phyloP scores from a whole-genome alignment of 2,888 invertebrate genomes.

The Dusona sp. region DNA sequence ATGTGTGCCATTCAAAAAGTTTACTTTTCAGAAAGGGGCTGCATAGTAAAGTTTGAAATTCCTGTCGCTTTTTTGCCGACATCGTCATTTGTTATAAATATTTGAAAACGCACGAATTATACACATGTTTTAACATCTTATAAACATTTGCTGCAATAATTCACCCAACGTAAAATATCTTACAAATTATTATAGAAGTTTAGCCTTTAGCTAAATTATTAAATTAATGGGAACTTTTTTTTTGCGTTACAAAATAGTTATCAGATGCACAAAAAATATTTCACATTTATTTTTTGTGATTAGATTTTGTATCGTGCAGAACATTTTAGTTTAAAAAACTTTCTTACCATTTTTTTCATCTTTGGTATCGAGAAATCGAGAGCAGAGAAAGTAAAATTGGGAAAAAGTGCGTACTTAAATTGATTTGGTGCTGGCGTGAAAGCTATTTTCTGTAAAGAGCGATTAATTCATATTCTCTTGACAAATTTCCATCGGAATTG shows the following conservation, averaged over 20 bases:
- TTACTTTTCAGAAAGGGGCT: background rate
- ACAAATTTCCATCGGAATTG: no score
- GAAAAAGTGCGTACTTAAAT: conserved; percentile 31
- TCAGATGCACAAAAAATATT: background rate
- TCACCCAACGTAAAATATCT: background rate
- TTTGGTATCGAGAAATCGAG: background rate
- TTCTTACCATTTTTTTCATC: background rate
- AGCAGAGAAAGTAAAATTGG: background rate
- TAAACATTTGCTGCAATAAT: conserved; percentile 8
- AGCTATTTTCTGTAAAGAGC: conserved; percentile 45
- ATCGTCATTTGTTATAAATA: conserved; percentile 6
- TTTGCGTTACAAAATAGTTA: background rate
- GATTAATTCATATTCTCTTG: no score
- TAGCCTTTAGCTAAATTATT: background rate
- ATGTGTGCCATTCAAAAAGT: conserved; percentile 6
- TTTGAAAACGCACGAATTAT: background rate
- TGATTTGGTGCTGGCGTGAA: conserved; percentile 55
- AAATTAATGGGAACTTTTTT: background rate
- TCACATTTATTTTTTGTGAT: background rate
- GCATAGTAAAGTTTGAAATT: conserved; percentile 13
- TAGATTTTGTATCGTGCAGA: background rate
- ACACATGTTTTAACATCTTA: background rate
- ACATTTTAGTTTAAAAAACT: background rate
- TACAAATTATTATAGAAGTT: background rate
- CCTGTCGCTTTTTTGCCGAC: background rate